These are phyloP conservation scores for Argyresthia goedartella DNA, from an alignment of 2,888 invertebrate species.

Conservation along the genomic window DNA sequence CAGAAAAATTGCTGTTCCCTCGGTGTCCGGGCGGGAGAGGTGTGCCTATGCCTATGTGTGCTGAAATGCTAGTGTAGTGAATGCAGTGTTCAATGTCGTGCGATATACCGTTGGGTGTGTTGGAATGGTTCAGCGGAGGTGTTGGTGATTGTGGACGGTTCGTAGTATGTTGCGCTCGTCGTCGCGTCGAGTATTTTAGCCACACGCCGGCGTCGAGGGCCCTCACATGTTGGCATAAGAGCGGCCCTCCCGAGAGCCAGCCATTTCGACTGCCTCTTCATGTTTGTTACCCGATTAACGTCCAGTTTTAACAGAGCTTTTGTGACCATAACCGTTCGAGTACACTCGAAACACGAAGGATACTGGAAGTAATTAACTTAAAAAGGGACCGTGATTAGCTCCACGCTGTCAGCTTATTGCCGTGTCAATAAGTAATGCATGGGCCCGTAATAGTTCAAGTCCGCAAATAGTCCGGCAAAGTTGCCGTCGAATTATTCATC, in stretches of 20 bases:
- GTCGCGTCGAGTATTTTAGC: constrained; percentile 18
- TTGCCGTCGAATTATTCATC: constrained; percentile 39
- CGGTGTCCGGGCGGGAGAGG: neutral
- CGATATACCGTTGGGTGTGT: neutral
- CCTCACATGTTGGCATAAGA: constrained; percentile 10
- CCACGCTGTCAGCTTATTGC: too few relatives aligned
- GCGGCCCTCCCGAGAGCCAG: constrained; percentile 6
- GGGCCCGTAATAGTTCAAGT: neutral
- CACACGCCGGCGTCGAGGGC: constrained; percentile 16
- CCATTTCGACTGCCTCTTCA: constrained; percentile 14
- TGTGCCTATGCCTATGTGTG: neutral
- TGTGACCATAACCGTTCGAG: neutral
- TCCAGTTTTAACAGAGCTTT: constrained; percentile 8
- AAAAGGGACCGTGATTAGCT: neutral
- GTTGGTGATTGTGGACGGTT: neutral
- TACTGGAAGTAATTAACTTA: neutral
- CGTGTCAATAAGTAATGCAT: neutral
- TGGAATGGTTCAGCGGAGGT: neutral
- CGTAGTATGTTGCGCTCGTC: neutral
- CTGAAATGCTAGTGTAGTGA: neutral
- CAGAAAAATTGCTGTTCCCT: constrained; percentile 1
- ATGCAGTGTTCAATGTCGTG: neutral
- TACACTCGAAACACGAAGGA: neutral
- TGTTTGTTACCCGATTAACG: constrained; percentile 25
- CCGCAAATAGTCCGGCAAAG: constrained; percentile 9